Evolutionary conservation across 2,888 invertebrate species (phyloP).

Genomic region (Gymnosoma rotundatum): DNA sequence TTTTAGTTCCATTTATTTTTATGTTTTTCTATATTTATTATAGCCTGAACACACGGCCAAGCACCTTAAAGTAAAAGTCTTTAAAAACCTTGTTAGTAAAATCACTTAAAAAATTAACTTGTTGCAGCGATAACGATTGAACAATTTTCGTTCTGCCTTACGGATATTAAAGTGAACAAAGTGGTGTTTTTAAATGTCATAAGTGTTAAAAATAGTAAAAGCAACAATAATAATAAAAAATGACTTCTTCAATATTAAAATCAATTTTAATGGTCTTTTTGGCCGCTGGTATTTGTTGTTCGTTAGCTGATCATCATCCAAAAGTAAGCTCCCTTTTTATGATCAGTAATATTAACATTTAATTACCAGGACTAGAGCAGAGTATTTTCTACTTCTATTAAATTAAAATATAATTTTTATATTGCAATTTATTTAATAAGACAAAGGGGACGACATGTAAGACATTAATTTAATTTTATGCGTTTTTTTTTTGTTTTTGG

Average conservation of each 20-base stretch:
- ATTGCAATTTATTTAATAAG: no score
- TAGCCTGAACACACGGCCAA: neutral
- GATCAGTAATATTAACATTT: neutral
- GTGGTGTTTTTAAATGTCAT: conserved; percentile 4
- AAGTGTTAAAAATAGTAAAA: conserved; percentile 33
- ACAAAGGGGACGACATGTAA: no score
- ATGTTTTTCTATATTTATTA: conserved; percentile 15
- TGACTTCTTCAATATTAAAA: conserved; percentile 52
- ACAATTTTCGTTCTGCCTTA: conserved; percentile 28
- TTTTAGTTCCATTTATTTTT: conserved; percentile 9
- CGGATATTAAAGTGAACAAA: conserved; percentile 31
- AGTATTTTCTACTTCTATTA: no score
- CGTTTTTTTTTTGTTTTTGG: no score
- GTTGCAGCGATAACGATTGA: conserved; percentile 30
- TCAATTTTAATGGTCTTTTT: conserved; percentile 54
- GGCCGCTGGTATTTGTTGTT: conserved; percentile 32
- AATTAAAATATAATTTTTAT: no score
- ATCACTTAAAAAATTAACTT: conserved; percentile 42
- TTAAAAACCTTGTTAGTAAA: conserved; percentile 23
- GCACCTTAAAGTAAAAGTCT: conserved; percentile 22
- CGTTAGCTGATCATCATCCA: conserved; percentile 63
- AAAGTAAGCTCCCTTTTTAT: conserved; percentile 53
- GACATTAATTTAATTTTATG: no score
- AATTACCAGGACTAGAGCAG: neutral
- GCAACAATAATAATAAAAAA: conserved; percentile 30